Base-by-base conservation (phyloP, 2,113 vertebrate species). In the Onychostruthus taczanowskii region DNA sequence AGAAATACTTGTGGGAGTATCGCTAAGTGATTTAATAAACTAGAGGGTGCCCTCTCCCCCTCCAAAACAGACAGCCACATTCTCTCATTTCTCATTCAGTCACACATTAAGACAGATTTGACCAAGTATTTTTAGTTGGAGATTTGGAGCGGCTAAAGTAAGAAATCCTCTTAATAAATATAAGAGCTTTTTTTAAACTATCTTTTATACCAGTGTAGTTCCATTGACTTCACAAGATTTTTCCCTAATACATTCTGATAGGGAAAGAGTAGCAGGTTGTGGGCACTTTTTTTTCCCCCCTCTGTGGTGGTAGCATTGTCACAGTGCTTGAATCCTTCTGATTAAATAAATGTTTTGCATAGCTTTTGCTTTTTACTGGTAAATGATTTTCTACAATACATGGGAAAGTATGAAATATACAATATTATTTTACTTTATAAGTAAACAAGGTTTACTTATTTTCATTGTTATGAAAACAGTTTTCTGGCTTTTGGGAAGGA, bases 121-220 rank as follows among this genome's bases (percentile, higher is more conserved):
- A 95, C 78, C 75, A 93, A 88, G 84, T 95, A 96, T 95, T 95
- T 97, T 94, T 93, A 95, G 78, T 93, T 90, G 75, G 87, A 95
- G 93, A 95, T 95, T 95, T 95, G 90, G 75, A 96, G 68, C 19
- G 0, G 89, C 81, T 96, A 67, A 97, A 89, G 58, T 66, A 87
- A 94, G 75, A 96, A 95, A 96, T 95, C 91, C 89, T 95, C 95
- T 95, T 95, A 95, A 94, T 94, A 97, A 94, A 96, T 95, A 93
- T 33, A 91, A 62, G 69, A 68, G 84, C 63, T 83, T 85, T 94
- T 94, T 87, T 61, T 4, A 87, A 91, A 84, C 67, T 87, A 66
- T 93, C 87, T 94, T 95, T 95, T 95, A 80, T 96, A 55, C 89
- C 55, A 90, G 7, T 85, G 70, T 95, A 97, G 91, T 95, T 94